Evolutionary conservation across 2,113 vertebrate species (phyloP), one percentile per base, ranked within the genome.

Genomic region (Corythoichthys intestinalis): DNA sequence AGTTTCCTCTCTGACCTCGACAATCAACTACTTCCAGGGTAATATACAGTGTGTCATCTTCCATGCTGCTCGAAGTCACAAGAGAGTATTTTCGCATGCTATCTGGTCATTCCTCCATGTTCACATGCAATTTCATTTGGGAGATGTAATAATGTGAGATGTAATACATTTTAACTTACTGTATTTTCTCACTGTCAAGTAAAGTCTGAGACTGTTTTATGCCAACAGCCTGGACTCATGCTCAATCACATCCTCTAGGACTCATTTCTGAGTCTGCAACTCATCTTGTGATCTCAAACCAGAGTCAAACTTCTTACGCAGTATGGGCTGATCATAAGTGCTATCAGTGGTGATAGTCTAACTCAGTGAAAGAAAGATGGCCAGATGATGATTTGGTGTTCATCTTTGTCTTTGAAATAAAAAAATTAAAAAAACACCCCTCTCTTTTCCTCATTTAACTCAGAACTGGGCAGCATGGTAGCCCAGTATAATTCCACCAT

Each of bases 381-480:
- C 74, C 71, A 64, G 61, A 82, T 85, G 77, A 88, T 85, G 67
- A 71, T 82, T 80, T 67, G 64, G 46, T 61, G 5, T 7, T 44
- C 41, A 7, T 4, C 6, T 8, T 44, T 8, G 9, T 8, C 41
- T 44, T 44, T 44, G 41, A 8, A 8, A 44, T 44, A 44, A n/a
- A 7, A n/a, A 6, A n/a, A n/a, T n/a, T n/a, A n/a, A 7, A n/a
- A 8, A n/a, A 53, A 4, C 17, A 53, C n/a, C 50, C 52, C 57
- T 70, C 73, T 73, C 66, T 57, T 64, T 28, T n/a, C n/a, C 17
- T 7, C 50, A n/a, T 17, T 53, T 13, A 49, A 49, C 4, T 1
- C 12, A 49, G 3, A 3, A 12, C 48, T 49, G n/a, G n/a, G n/a
- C 8, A 12, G 7, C 7, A 48, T n/a, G n/a, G 52, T 2, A 17